Conservation (phyloP, 1,140 invertebrate species). For the Drosophila pseudoananassae region DNA sequence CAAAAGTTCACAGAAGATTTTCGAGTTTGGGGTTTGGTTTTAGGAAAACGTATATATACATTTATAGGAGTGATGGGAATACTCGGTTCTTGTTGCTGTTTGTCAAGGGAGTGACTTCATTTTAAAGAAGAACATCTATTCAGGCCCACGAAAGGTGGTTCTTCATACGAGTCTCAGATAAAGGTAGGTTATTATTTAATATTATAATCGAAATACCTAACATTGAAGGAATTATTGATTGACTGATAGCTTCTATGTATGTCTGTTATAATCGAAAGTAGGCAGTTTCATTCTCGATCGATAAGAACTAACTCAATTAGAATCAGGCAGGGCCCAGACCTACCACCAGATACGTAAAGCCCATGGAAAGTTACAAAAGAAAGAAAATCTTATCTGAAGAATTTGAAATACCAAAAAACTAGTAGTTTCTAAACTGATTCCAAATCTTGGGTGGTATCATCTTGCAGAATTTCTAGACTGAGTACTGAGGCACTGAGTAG, state of each 20-base stretch:
- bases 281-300: slow-evolving; percentile 21
- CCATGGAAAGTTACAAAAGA: slow-evolving; percentile 27
- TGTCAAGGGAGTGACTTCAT: too few relatives aligned
- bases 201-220: too few relatives aligned
- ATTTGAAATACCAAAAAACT: not conserved
- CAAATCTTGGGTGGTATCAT: not conserved
- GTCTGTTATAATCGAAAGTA: slow-evolving; percentile 28
- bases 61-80: too few relatives aligned
- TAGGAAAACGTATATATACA: too few relatives aligned
- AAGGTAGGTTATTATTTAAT: too few relatives aligned
- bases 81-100: too few relatives aligned
- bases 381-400: slow-evolving; percentile 13
- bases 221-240: not conserved
- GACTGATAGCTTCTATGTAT: not conserved
- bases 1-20: slow-evolving; percentile 2
- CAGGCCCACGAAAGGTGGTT: too few relatives aligned
- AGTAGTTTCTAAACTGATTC: not conserved
- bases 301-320: slow-evolving; percentile 42
- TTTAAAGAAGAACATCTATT: too few relatives aligned
- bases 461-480: not conserved
- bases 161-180: too few relatives aligned
- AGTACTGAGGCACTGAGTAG: not conserved
- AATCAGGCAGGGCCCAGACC: not conserved
- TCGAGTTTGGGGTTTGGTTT: not conserved
- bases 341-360: not conserved